Conservation (phyloP, 2,113 vertebrate species). For the Hippocampus barbouri region DNA sequence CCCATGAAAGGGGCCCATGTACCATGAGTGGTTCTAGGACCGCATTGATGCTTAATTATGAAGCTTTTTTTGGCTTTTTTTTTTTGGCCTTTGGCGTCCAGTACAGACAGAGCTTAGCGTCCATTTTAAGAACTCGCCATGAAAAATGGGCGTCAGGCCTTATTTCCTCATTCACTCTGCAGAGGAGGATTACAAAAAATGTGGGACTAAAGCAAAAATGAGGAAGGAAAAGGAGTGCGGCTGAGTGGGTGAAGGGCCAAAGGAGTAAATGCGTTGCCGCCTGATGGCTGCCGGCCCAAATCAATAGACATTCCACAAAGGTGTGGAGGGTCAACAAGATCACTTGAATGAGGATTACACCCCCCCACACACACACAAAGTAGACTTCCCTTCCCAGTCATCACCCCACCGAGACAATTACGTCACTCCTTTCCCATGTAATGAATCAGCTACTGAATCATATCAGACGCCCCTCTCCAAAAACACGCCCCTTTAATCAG, state of each 20-base stretch:
- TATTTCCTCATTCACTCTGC: background rate
- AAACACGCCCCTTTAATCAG: background rate
- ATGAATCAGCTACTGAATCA: conserved; percentile 20
- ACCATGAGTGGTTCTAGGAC: no score
- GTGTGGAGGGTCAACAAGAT: conserved; percentile 38
- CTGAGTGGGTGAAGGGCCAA: background rate
- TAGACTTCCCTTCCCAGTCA: background rate
- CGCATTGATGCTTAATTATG: no score
- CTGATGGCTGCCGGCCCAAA: conserved; percentile 42
- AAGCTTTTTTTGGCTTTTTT: background rate
- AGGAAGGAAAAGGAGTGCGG: background rate
- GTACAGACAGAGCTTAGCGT: background rate
- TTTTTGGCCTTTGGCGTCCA: background rate
- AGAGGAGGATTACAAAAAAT: background rate
- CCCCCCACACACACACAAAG: background rate
- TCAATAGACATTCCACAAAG: conserved; percentile 59
- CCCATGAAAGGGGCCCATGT: no score
- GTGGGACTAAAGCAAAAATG: conserved; percentile 1
- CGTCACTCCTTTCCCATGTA: background rate
- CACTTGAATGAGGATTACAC: conserved; percentile 21
- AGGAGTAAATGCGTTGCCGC: conserved; percentile 42
- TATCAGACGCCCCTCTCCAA: conserved; percentile 1
- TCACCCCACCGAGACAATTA: background rate
- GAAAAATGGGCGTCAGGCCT: background rate
- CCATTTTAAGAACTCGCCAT: background rate